Percentiles rank a stretch among this genome's conserved stretches.
phyloP scores from a whole-genome alignment of 2,888 invertebrate genomes.

The Metallyticus violacea region DNA sequence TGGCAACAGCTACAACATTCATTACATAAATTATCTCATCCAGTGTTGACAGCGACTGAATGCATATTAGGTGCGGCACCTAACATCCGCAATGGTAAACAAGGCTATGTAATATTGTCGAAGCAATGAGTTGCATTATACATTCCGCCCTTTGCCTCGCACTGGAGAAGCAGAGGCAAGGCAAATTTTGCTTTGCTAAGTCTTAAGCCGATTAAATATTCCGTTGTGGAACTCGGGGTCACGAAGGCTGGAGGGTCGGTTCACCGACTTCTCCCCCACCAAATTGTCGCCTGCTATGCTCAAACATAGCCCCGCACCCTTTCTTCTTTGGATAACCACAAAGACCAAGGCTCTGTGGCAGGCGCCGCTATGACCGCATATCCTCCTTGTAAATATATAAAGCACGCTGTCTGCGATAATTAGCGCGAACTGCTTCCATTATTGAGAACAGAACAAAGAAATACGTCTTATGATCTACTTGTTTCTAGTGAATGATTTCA shows the following conservation, averaged over 20 bases:
- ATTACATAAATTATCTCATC: no score
- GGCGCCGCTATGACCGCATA: neutral
- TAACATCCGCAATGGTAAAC: no score
- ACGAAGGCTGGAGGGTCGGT: neutral
- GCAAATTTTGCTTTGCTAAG: slow-evolving; percentile 13
- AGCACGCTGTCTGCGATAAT: slow-evolving; percentile 7
- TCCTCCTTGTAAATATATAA: slow-evolving; percentile 1
- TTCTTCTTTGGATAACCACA: neutral
- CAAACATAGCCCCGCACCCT: neutral
- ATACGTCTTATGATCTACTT: no score
- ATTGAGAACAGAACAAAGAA: no score
- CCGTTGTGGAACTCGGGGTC: slow-evolving; percentile 1
- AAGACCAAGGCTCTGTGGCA: slow-evolving; percentile 2
- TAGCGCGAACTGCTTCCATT: neutral
- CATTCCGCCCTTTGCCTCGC: neutral
- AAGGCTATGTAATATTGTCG: no score
- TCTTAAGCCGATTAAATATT: slow-evolving; percentile 20
- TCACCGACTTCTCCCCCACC: neutral
- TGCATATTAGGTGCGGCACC: no score
- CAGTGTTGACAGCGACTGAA: no score
- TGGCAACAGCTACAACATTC: no score
- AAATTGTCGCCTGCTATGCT: slow-evolving; percentile 13
- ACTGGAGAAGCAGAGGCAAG: neutral
- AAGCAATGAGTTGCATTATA: neutral
- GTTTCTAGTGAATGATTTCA: no score